Percentiles rank a stretch among this genome's conserved stretches.
These are phyloP conservation scores for Gymnodraco acuticeps DNA, from an alignment of 2,797 vertebrate genomes.

Conservation along the genomic window DNA sequence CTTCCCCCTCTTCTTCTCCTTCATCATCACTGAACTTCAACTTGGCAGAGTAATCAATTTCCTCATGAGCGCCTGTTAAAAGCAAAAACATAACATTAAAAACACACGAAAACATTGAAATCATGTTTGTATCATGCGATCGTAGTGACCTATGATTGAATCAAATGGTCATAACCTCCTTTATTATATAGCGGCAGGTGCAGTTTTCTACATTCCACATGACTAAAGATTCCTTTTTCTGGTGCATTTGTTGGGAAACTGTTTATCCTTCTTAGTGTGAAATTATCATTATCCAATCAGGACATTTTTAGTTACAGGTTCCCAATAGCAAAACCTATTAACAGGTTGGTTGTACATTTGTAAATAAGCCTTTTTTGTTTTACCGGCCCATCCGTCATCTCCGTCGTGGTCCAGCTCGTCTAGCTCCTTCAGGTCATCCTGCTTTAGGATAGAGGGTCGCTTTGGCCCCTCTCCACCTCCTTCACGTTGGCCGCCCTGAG, in stretches of 20 bases:
- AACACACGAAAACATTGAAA: constrained; percentile 8
- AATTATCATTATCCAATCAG: too few relatives aligned
- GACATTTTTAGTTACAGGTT: not conserved
- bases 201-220: not conserved
- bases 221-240: not conserved
- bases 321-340: not conserved
- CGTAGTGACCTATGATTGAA: constrained; percentile 22
- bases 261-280: too few relatives aligned
- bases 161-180: constrained; percentile 32
- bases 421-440: constrained; percentile 95
- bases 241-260: too few relatives aligned
- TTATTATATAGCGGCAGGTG: constrained; percentile 30
- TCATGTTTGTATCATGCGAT: not conserved
- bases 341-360: not conserved
- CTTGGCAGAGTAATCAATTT: constrained; percentile 97
- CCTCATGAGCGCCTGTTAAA: constrained; percentile 92
- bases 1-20: constrained; percentile 91
- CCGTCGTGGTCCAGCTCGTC: constrained; percentile 90
- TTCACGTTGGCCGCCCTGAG: constrained; percentile 83
- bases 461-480: constrained; percentile 87
- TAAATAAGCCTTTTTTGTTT: not conserved
- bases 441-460: constrained; percentile 94
- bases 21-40: constrained; percentile 97
- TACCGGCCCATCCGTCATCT: constrained; percentile 96
- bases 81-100: constrained; percentile 6